A percentile compares a stretch with the other conserved stretches of the same genome.
Evolutionary conservation across 2,113 vertebrate species (phyloP).

Genomic region (Erpornis zantholeuca): DNA sequence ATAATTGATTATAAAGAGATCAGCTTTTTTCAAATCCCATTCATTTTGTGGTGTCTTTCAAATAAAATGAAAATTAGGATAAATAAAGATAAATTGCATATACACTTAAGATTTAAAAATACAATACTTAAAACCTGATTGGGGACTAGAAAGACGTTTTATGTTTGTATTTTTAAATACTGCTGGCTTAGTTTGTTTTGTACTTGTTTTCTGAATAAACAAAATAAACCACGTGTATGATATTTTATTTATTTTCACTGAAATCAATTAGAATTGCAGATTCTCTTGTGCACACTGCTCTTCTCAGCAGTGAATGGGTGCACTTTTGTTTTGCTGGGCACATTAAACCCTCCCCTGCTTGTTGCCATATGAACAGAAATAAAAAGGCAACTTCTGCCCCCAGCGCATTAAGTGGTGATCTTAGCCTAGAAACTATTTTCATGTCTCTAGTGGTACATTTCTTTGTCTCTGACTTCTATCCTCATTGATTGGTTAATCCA

Average conservation of each 20-base stretch:
- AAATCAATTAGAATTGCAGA: not conserved
- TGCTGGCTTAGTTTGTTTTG: not conserved
- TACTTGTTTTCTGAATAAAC: constrained; percentile 26
- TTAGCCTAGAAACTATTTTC: not conserved
- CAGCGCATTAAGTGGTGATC: not conserved
- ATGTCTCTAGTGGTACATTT: not conserved
- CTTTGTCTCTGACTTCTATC: not conserved
- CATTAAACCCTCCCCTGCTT: not conserved
- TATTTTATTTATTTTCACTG: not conserved
- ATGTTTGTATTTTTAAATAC: not conserved
- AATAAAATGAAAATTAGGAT: not conserved
- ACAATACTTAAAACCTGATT: not conserved
- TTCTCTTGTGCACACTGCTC: not conserved
- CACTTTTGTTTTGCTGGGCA: not conserved
- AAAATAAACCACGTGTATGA: too few species aligned
- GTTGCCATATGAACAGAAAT: not conserved
- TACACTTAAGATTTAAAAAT: not conserved
- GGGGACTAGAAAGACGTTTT: not conserved
- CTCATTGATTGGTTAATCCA: constrained; percentile 3
- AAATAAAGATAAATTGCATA: not conserved
- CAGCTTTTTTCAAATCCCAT: not conserved
- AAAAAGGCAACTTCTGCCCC: not conserved
- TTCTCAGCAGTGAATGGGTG: not conserved
- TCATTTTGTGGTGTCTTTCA: not conserved
- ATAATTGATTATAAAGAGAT: not conserved